A percentile compares a stretch with the other conserved stretches of the same genome.
These are phyloP conservation scores for Turnix velox DNA, from an alignment of 2,113 vertebrate species.

Conservation along the genomic window DNA sequence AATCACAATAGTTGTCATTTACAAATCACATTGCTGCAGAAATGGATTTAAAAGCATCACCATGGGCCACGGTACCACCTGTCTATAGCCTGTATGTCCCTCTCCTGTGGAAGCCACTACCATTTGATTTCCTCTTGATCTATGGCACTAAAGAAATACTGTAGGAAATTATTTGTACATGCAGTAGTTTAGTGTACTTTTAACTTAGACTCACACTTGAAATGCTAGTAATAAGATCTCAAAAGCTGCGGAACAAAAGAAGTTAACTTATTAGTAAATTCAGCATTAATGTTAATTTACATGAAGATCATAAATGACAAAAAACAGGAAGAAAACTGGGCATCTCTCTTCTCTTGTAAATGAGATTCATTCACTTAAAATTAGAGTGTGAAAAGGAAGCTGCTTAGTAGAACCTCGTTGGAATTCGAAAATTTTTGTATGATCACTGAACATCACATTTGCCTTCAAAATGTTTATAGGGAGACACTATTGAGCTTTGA, in stretches of 20 bases:
- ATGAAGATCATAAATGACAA: background rate
- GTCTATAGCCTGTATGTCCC: background rate
- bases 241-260: background rate
- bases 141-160: background rate
- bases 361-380: background rate
- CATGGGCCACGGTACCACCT: background rate
- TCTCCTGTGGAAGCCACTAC: background rate
- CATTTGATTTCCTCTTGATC: background rate
- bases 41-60: background rate
- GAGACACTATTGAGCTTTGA: background rate
- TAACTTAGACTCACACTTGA: background rate
- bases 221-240: background rate
- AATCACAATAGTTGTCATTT: background rate
- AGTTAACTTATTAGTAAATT: background rate
- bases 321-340: background rate
- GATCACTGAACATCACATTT: background rate
- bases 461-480: background rate
- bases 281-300: background rate
- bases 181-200: background rate
- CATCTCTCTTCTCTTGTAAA: background rate
- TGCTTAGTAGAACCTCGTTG: background rate
- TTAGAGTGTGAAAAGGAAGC: background rate
- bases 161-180: background rate
- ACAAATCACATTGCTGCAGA: background rate
- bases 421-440: background rate